Evolutionary conservation across 2,888 invertebrate species (phyloP).

Genomic region (Rotaria macrura): DNA sequence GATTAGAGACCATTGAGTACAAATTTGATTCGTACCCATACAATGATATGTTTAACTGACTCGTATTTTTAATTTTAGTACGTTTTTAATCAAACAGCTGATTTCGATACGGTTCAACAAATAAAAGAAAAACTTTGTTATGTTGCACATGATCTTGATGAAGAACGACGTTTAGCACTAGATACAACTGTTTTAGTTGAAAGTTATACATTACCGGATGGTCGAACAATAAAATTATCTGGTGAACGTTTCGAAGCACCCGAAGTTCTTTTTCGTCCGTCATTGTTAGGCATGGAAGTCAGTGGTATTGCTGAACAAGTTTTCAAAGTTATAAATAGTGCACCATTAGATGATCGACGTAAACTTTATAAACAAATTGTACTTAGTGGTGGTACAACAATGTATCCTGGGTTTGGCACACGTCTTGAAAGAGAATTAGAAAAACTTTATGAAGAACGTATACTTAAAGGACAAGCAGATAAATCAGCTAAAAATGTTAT

Average conservation of each 20-base stretch:
- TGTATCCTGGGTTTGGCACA: conserved; percentile 96
- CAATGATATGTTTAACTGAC: too few relatives aligned
- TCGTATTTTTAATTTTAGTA: conserved; percentile 52
- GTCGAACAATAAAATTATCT: conserved; percentile 47
- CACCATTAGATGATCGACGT: conserved; percentile 85
- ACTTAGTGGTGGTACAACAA: conserved; percentile 91
- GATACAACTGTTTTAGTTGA: conserved; percentile 82
- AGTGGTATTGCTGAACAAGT: conserved; percentile 66
- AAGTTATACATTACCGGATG: conserved; percentile 33
- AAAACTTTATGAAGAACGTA: conserved; percentile 86
- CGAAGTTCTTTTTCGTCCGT: conserved; percentile 94
- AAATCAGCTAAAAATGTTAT: conserved; percentile 96
- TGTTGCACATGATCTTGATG: conserved; percentile 93
- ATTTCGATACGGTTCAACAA: conserved; percentile 96
- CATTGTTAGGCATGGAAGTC: conserved; percentile 95
- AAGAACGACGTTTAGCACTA: conserved; percentile 84
- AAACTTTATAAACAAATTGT: conserved; percentile 98
- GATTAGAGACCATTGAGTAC: too few relatives aligned
- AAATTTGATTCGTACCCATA: too few relatives aligned
- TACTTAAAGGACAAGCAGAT: conserved; percentile 82
- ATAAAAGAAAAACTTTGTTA: conserved; percentile 98
- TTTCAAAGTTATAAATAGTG: conserved; percentile 92
- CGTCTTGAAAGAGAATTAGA: conserved; percentile 92
- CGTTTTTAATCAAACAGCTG: conserved; percentile 99
- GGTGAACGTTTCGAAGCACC: conserved; percentile 95